Percentiles rank a stretch among this genome's conserved stretches.
Conservation (phyloP, 2,888 invertebrate genomes). For the Ophion obscuratus region DNA sequence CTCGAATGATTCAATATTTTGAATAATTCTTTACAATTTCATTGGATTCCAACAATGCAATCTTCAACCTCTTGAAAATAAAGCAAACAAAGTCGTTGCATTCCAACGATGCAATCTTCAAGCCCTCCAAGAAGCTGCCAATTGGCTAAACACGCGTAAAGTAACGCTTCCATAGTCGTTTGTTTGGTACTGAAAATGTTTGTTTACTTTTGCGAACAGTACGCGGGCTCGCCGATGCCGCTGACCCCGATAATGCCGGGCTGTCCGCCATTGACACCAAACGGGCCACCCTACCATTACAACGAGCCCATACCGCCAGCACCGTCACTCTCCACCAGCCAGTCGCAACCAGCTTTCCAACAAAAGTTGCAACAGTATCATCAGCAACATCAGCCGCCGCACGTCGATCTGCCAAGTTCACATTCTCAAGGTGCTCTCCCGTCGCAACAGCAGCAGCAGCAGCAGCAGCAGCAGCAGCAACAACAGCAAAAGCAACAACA, state of each 20-base stretch:
- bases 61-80: no score
- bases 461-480: slow-evolving; percentile 66
- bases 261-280: slow-evolving; percentile 81
- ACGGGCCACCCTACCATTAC: slow-evolving; percentile 86
- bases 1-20: no score
- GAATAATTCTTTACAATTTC: no score
- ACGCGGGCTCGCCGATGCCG: slow-evolving; percentile 82
- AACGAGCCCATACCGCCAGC: slow-evolving; percentile 86
- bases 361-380: slow-evolving; percentile 80
- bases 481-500: slow-evolving; percentile 79
- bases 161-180: no score
- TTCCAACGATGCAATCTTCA: no score
- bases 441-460: slow-evolving; percentile 69
- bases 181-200: no score
- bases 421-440: slow-evolving; percentile 79
- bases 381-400: slow-evolving; percentile 81
- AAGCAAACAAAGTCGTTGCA: no score
- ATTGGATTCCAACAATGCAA: no score
- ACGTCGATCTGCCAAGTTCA: slow-evolving; percentile 81
- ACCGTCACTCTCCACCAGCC: slow-evolving; percentile 81
- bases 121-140: no score
- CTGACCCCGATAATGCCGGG: slow-evolving; percentile 83
- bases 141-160: no score
- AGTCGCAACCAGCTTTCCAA: slow-evolving; percentile 82
- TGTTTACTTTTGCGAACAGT: slow-evolving; percentile 69